phyloP scores from a whole-genome alignment of 2,113 vertebrate genomes.

The Catharus bicknelli region DNA sequence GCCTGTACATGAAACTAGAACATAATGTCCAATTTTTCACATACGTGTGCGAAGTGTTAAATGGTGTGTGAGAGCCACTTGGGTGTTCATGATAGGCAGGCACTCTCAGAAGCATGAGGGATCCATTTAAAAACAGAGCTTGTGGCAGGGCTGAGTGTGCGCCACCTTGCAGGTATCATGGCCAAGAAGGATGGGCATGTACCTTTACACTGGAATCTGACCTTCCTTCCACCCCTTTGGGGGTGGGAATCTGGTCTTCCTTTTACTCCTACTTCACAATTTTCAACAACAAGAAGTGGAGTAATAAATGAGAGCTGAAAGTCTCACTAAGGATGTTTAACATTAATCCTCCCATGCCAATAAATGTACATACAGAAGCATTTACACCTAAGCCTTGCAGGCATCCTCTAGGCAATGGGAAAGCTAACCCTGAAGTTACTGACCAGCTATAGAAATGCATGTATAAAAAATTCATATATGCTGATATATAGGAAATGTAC shows the following conservation, averaged over 20 bases:
- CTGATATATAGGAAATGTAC: not conserved
- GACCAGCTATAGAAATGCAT: not conserved
- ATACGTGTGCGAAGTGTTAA: accelerated
- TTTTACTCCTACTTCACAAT: not conserved
- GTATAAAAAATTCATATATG: not conserved
- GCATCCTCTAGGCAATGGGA: not conserved
- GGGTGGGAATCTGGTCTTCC: not conserved
- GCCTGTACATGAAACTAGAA: not conserved
- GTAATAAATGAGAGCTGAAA: not conserved
- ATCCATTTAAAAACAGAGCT: not conserved
- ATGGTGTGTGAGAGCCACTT: not conserved
- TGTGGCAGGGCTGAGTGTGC: not conserved
- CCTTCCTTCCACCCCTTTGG: not conserved
- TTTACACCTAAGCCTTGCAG: accelerated
- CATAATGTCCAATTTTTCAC: not conserved
- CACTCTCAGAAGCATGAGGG: not conserved
- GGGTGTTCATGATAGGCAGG: accelerated
- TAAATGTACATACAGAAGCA: not conserved
- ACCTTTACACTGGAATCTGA: not conserved
- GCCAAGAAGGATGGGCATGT: not conserved
- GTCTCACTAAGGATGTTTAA: not conserved
- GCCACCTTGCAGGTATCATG: not conserved
- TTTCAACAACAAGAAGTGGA: not conserved
- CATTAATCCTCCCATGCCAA: not conserved
- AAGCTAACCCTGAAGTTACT: not conserved